Evolutionary conservation across 2,113 vertebrate species (phyloP).

Genomic region (Acrocephalus kingi): DNA sequence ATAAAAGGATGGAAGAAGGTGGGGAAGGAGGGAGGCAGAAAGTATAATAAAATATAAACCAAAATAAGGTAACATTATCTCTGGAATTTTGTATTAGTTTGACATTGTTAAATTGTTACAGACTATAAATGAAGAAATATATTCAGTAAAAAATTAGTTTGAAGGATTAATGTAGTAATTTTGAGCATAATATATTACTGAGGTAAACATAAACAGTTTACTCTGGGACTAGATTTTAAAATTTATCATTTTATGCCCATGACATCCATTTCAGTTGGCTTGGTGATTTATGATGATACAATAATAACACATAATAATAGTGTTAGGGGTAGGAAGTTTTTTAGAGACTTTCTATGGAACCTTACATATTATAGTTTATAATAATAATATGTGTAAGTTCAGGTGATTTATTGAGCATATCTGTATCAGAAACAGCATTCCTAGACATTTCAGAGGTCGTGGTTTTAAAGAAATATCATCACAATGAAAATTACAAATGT

Average conservation of each 20-base stretch:
- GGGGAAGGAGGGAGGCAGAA: not conserved
- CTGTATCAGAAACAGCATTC: not conserved
- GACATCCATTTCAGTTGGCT: not conserved
- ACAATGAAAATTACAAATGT: not conserved
- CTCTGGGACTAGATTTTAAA: not conserved
- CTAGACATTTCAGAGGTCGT: not conserved
- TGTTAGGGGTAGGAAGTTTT: not conserved
- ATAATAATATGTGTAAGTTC: not conserved
- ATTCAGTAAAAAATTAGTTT: not conserved
- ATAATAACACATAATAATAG: not conserved
- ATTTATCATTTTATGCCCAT: not conserved
- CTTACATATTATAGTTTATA: not conserved
- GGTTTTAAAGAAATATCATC: not conserved
- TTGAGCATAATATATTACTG: not conserved
- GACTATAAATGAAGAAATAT: not conserved
- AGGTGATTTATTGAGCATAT: not conserved
- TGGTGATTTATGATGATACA: not conserved
- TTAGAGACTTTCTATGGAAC: not conserved
- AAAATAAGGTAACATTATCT: not conserved
- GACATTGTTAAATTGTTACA: not conserved
- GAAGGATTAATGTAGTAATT: not conserved
- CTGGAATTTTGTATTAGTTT: not conserved
- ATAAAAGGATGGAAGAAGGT: not conserved
- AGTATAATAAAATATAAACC: not conserved
- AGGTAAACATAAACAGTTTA: constrained; percentile 3